Conservation (phyloP, 2,797 vertebrate genomes). For the Sitta carolinensis region DNA sequence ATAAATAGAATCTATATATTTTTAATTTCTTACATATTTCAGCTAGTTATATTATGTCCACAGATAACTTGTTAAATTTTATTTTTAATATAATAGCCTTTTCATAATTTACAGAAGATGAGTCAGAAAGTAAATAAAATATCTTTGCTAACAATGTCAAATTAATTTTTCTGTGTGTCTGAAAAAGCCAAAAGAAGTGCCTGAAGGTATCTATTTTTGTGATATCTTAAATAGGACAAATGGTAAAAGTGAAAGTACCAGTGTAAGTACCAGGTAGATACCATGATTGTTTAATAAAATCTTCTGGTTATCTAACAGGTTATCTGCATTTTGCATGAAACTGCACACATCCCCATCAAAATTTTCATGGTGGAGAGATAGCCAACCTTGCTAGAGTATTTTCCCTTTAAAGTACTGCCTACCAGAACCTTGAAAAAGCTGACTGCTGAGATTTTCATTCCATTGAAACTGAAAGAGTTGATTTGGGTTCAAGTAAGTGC, state of each 20-base stretch:
- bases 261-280: not conserved
- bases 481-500: not conserved
- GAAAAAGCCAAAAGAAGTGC: not conserved
- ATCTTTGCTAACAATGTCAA: not conserved
- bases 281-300: not conserved
- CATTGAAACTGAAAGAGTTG: not conserved
- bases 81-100: not conserved
- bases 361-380: not conserved
- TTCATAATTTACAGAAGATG: not conserved
- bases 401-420: not conserved
- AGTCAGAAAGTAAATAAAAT: not conserved
- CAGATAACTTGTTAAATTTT: not conserved
- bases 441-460: not conserved
- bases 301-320: not conserved
- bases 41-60: not conserved
- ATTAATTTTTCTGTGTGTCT: not conserved
- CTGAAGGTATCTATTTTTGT: not conserved
- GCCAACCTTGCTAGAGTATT: not conserved
- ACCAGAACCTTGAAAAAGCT: slow-evolving; percentile 1
- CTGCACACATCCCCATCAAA: not conserved
- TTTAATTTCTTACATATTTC: not conserved
- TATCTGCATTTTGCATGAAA: not conserved
- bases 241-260: not conserved
- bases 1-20: not conserved
- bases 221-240: not conserved